Evolutionary conservation across 2,888 invertebrate species (phyloP), one percentile per base, ranked within the genome.

Genomic region (Candidula unifasciata): DNA sequence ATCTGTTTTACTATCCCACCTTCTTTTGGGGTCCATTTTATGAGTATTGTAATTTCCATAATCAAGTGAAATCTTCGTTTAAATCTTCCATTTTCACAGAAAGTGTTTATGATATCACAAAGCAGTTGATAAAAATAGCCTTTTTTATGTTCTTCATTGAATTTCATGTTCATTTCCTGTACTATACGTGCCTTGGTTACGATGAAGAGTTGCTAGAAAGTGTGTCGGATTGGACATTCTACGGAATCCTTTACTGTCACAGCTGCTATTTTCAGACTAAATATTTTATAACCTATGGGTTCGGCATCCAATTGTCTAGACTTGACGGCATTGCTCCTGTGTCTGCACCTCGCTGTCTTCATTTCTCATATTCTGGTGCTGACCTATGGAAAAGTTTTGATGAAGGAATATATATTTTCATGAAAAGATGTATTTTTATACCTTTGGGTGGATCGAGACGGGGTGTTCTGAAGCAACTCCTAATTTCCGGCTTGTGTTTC

Each of bases 351-450:
- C 96, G 96, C 89, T 99, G 99, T 93, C 97, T 99, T 87, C 97
- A 96, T 30, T 95, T 97, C 88, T 96, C 99, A 87, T 97, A 98
- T 94, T 95, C 97, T 37, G 99, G 98, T 94, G 98, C 99, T 0
- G 96, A 97, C 91, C 97, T 99, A 97, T 99, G 99, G 99, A 96
- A 97, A 94, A 93, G 87, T 93, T 99, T 99, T 94, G 99, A 99
- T 94, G 96, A 96, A 90, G 99, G 99, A 18, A 95, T 99, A 21
- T 97, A 99, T 93, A 96, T 95, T 89, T 99, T 98, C 95, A 95
- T 99, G 85, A 95, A 96, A 86, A 97, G 97, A 90, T 97, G 97
- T 92, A 97, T 98, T 88, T 98, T 97, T 92, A 95, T 96, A 87
- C 97, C 97, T 66, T 92, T 93, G 57, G 92, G 94, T 94, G 89